Conservation (phyloP, 2,888 invertebrate genomes). For the Acronicta aceris region DNA sequence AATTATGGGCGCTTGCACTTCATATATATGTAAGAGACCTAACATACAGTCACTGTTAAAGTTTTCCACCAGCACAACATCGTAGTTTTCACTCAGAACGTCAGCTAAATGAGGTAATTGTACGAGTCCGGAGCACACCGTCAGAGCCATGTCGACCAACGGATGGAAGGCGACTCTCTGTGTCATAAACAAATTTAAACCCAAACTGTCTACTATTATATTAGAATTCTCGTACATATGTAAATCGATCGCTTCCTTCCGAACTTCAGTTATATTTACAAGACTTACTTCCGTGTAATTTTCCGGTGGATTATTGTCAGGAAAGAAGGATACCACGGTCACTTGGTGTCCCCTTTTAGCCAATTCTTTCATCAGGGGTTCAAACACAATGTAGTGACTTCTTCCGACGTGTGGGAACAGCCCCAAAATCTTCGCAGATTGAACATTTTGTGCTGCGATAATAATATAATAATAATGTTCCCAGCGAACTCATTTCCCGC, state of each 20-base stretch:
- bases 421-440: constrained; percentile 85
- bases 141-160: constrained; percentile 70
- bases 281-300: constrained; percentile 81
- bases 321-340: constrained; percentile 90
- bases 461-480: constrained; percentile 19
- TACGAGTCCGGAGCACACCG: constrained; percentile 75
- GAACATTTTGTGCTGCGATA: constrained; percentile 62
- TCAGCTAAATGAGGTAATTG: constrained; percentile 71
- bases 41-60: constrained; percentile 91
- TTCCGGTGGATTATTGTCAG: constrained; percentile 77
- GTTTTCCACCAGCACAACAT: constrained; percentile 89
- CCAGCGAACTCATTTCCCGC: constrained; percentile 20
- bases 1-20: constrained; percentile 86
- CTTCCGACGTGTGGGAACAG: constrained; percentile 89
- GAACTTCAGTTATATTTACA: constrained; percentile 70
- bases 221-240: constrained; percentile 66
- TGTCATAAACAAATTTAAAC: constrained; percentile 65
- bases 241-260: constrained; percentile 73
- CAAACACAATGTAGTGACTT: constrained; percentile 90
- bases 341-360: constrained; percentile 89
- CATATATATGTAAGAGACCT: constrained; percentile 88
- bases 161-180: constrained; percentile 68
- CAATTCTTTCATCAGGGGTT: constrained; percentile 85
- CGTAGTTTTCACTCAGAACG: constrained; percentile 84
- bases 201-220: constrained; percentile 59